phyloP scores from a whole-genome alignment of 2,797 vertebrate species.

The Lateolabrax maculatus region DNA sequence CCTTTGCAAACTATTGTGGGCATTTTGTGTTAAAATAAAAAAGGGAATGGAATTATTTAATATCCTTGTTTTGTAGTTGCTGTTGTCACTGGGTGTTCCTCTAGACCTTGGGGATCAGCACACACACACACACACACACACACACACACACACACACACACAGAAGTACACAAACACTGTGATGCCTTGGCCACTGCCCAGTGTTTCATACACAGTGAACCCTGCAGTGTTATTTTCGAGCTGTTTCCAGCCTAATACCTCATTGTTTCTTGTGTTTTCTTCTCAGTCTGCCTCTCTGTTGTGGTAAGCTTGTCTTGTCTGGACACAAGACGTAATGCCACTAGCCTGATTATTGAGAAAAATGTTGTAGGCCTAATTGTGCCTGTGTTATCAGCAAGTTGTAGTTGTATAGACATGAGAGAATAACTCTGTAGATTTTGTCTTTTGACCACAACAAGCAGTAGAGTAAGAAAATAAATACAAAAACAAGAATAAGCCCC shows the following conservation, averaged over 20 bases:
- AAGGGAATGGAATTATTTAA: conserved; percentile 40
- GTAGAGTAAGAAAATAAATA: conserved; percentile 47
- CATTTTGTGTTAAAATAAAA: conserved; percentile 52
- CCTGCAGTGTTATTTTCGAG: conserved; percentile 57
- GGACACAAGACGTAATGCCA: conserved; percentile 51
- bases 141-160: conserved; percentile 20
- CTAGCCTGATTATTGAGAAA: conserved; percentile 54
- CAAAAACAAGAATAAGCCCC: conserved; percentile 41
- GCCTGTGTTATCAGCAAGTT: conserved; percentile 62
- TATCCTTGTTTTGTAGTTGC: conserved; percentile 54
- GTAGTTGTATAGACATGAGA: conserved; percentile 47
- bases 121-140: conserved; percentile 24
- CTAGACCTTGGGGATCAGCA: conserved; percentile 39
- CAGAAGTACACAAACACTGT: conserved; percentile 23
- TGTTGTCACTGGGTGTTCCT: conserved; percentile 40
- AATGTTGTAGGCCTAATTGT: conserved; percentile 66
- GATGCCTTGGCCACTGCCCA: conserved; percentile 51
- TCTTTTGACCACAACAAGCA: conserved; percentile 41
- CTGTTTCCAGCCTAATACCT: conserved; percentile 54
- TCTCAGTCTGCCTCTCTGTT: conserved; percentile 21
- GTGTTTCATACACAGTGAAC: conserved; percentile 64
- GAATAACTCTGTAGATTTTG: conserved; percentile 58
- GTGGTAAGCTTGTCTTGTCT: conserved; percentile 39
- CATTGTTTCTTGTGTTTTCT: conserved; percentile 45
- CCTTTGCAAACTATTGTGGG: conserved; percentile 39